A percentile compares a stretch with the other conserved stretches of the same genome.
These are phyloP conservation scores for Stegophylla sp. DNA, from an alignment of 2,888 invertebrate genomes.

Conservation along the genomic window DNA sequence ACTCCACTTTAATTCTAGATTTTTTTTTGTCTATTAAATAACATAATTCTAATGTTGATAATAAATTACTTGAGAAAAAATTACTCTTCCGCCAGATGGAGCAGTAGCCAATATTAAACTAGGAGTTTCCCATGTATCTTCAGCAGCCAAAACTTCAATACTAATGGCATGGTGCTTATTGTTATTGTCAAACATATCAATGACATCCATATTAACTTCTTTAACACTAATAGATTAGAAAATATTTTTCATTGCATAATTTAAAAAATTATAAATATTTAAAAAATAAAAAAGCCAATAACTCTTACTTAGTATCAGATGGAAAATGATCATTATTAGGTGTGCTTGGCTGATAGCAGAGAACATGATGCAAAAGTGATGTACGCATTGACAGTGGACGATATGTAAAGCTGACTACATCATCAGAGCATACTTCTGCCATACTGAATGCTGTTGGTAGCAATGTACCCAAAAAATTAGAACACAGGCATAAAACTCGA, in stretches of 20 bases:
- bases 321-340: slow-evolving; percentile 73
- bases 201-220: slow-evolving; percentile 65
- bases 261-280: neutral
- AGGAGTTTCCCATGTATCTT: slow-evolving; percentile 88
- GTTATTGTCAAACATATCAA: slow-evolving; percentile 67
- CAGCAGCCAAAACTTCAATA: slow-evolving; percentile 79
- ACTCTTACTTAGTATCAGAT: slow-evolving; percentile 61
- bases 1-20: neutral
- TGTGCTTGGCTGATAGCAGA: slow-evolving; percentile 82
- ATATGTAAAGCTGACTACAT: slow-evolving; percentile 82
- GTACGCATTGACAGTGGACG: slow-evolving; percentile 83
- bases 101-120: slow-evolving; percentile 77
- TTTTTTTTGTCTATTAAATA: neutral
- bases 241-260: neutral
- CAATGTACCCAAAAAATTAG: slow-evolving; percentile 79
- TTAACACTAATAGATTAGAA: slow-evolving; percentile 32
- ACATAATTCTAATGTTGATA: neutral
- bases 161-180: slow-evolving; percentile 75
- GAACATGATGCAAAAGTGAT: slow-evolving; percentile 83
- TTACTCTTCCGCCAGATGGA: slow-evolving; percentile 72
- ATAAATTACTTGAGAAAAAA: slow-evolving; percentile 76
- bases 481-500: slow-evolving; percentile 79
- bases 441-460: slow-evolving; percentile 79
- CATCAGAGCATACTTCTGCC: slow-evolving; percentile 74
- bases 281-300: neutral